These are phyloP conservation scores for Euleptes europaea DNA, from an alignment of 2,113 vertebrate species.

Conservation along the genomic window DNA sequence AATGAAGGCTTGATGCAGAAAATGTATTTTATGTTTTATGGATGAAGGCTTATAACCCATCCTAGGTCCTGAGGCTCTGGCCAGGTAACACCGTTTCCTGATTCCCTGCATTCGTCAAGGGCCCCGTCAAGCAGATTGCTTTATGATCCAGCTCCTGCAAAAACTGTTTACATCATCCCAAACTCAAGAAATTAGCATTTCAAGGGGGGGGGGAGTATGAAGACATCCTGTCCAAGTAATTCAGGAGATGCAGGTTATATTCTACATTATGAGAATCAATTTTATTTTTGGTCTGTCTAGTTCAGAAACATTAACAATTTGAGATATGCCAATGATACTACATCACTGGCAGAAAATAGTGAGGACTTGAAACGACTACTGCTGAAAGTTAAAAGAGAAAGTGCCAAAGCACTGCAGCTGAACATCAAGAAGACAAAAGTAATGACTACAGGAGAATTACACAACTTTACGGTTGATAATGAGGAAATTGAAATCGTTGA, in stretches of 20 bases:
- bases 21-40: constrained; percentile 7
- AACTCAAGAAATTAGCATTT: neutral
- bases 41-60: neutral
- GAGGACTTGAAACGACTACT: too few species aligned
- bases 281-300: too few species aligned
- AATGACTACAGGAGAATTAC: too few species aligned
- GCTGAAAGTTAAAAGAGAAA: too few species aligned
- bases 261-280: neutral
- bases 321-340: too few species aligned
- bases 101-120: neutral
- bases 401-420: too few species aligned
- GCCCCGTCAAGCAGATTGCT: neutral
- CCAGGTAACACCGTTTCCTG: neutral
- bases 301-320: too few species aligned
- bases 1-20: neutral
- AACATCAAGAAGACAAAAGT: too few species aligned
- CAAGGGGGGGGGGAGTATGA: too few species aligned
- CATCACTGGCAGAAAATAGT: too few species aligned
- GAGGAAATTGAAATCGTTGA: too few species aligned
- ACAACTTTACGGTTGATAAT: too few species aligned
- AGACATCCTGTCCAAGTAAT: neutral
- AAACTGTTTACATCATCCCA: neutral
- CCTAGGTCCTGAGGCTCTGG: neutral
- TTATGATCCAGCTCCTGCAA: neutral
- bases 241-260: neutral